These are phyloP conservation scores for Ormyrus rosae DNA, from an alignment of 2,888 invertebrate genomes.

Conservation along the genomic window DNA sequence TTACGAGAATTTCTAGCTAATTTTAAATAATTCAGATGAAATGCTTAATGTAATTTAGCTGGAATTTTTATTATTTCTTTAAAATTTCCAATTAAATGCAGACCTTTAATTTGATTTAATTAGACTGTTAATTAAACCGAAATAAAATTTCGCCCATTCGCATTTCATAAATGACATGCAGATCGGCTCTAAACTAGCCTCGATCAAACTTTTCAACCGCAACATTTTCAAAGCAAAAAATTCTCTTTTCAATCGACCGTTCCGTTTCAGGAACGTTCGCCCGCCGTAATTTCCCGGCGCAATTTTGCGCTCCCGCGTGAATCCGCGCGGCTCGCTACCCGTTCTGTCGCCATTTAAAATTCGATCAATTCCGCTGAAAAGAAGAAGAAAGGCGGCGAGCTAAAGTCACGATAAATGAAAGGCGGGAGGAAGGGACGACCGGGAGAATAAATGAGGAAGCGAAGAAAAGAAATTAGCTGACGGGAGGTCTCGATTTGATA, in stretches of 20 bases:
- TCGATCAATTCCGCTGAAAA: conserved; percentile 34
- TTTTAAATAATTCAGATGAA: too few species aligned
- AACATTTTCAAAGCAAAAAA: conserved; percentile 13
- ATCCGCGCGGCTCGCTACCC: background rate
- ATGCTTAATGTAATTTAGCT: too few species aligned
- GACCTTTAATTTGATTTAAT: too few species aligned
- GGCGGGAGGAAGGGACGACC: background rate
- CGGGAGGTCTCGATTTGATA: conserved; percentile 2
- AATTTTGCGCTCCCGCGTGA: conserved; percentile 2
- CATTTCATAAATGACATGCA: background rate
- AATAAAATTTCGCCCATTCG: too few species aligned
- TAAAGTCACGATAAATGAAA: conserved; percentile 16
- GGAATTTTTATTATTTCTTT: too few species aligned
- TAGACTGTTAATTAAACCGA: too few species aligned
- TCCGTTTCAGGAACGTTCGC: conserved; percentile 1
- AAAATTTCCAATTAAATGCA: too few species aligned
- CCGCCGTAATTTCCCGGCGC: conserved; percentile 1
- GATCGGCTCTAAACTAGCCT: conserved; percentile 2
- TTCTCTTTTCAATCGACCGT: conserved; percentile 19
- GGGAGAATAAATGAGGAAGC: too few species aligned
- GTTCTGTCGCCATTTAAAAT: conserved; percentile 26
- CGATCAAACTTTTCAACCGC: background rate
- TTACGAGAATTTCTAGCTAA: too few species aligned
- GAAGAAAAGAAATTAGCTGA: background rate
- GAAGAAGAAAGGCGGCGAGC: background rate